phyloP scores from a whole-genome alignment of 1,140 invertebrate genomes.

The Drosophila biarmipes region DNA sequence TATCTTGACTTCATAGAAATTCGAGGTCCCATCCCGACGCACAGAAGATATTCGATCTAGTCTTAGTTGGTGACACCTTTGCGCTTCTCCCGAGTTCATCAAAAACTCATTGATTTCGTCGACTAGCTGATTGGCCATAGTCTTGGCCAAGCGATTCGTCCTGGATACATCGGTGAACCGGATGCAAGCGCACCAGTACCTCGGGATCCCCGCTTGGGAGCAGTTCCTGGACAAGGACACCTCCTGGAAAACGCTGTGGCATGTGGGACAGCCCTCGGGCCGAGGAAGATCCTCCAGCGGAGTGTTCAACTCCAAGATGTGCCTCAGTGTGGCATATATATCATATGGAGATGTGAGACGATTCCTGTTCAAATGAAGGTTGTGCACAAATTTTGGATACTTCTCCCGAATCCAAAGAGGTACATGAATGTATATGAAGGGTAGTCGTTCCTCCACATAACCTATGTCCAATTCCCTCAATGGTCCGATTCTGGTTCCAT shows the following conservation, averaged over 20 bases:
- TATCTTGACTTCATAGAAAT: conserved; percentile 21
- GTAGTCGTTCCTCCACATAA: conserved; percentile 94
- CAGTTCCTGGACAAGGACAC: conserved; percentile 89
- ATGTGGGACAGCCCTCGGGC: conserved; percentile 86
- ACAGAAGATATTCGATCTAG: conserved; percentile 25
- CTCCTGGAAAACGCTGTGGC: conserved; percentile 88
- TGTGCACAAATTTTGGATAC: conserved; percentile 87
- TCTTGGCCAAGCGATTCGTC: conserved; percentile 51
- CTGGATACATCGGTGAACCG: conserved; percentile 83
- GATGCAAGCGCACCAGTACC: conserved; percentile 92
- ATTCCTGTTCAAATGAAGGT: conserved; percentile 89
- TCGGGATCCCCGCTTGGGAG: conserved; percentile 87
- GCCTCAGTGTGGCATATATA: conserved; percentile 88
- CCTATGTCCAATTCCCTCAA: conserved; percentile 89
- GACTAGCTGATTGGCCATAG: conserved; percentile 85
- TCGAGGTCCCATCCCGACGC: conserved; percentile 8
- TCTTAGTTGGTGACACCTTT: conserved; percentile 26
- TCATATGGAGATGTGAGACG: conserved; percentile 93
- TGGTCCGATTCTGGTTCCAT: conserved; percentile 94
- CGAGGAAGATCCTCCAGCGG: conserved; percentile 25
- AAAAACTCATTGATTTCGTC: conserved; percentile 83
- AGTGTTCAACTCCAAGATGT: conserved; percentile 83
- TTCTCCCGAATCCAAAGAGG: conserved; percentile 89
- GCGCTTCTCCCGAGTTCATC: conserved; percentile 2
- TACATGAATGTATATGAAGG: conserved; percentile 91